Evolutionary conservation across 1,140 invertebrate species (phyloP).

Genomic region (Temnothorax longispinosus): DNA sequence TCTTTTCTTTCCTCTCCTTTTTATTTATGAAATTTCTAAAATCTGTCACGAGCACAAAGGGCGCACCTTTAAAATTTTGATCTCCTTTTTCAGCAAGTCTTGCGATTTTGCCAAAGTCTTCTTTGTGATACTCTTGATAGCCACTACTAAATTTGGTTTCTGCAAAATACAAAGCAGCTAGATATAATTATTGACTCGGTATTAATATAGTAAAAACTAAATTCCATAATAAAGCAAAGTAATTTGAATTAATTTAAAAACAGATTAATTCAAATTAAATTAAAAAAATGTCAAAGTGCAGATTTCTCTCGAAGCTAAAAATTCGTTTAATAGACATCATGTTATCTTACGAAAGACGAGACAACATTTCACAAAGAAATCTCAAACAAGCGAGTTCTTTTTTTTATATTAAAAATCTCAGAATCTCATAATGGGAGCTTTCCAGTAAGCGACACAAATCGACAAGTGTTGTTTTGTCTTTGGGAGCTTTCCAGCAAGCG

Average conservation of each 20-base stretch:
- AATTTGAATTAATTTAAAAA: background rate
- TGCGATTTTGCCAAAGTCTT: slow-evolving; percentile 99
- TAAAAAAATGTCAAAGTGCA: background rate
- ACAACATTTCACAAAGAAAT: background rate
- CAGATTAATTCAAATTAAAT: background rate
- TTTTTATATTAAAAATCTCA: background rate
- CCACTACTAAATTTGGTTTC: slow-evolving; percentile 95
- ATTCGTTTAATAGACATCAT: background rate
- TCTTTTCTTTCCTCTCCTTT: background rate
- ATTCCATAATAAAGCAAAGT: background rate
- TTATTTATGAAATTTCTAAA: background rate
- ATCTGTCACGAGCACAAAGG: background rate
- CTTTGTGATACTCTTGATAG: slow-evolving; percentile 99
- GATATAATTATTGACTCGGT: background rate
- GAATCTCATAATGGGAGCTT: background rate
- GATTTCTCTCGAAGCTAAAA: background rate
- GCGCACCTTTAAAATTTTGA: slow-evolving; percentile 97
- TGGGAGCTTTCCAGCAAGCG: too few species aligned
- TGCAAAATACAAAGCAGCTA: slow-evolving; percentile 86
- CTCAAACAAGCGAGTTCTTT: background rate
- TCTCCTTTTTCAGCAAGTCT: slow-evolving; percentile 98
- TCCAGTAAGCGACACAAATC: too few species aligned
- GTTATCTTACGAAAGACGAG: background rate
- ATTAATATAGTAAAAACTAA: background rate
- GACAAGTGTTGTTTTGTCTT: too few species aligned